These are phyloP conservation scores for Myotis yumanensis DNA, from an alignment of 2,113 vertebrate genomes.

Conservation along the genomic window DNA sequence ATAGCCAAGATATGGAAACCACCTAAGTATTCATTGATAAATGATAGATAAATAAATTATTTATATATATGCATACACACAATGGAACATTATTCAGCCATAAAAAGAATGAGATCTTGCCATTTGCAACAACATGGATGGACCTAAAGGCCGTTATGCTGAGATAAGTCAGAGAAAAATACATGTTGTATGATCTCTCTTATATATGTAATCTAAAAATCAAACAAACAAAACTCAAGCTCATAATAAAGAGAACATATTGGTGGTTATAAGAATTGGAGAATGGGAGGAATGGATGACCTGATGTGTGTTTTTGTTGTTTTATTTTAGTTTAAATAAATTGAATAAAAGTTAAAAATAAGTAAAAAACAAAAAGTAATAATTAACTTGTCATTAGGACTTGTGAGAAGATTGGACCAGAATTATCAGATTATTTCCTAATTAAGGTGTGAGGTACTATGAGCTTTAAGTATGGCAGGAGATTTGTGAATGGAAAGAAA, in stretches of 20 bases:
- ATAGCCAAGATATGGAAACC: background rate
- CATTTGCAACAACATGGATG: background rate
- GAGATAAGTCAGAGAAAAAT: background rate
- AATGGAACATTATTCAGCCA: background rate
- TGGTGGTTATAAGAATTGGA: background rate
- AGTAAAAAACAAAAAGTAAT: background rate
- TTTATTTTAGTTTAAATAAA: background rate
- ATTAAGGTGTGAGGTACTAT: background rate
- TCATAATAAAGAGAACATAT: background rate
- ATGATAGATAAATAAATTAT: background rate
- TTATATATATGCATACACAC: background rate
- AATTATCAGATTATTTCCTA: background rate
- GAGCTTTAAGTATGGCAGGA: slow-evolving; percentile 13
- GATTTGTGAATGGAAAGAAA: slow-evolving; percentile 11
- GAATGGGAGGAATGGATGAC: background rate
- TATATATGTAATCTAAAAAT: background rate
- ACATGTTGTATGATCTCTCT: background rate
- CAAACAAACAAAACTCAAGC: background rate
- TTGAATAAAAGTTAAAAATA: background rate
- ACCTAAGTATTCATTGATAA: background rate
- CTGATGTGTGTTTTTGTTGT: background rate
- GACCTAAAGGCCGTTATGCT: background rate
- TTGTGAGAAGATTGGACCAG: background rate
- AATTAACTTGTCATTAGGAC: background rate
- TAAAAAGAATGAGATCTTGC: background rate